Evolutionary conservation across 2,888 invertebrate species (phyloP), one percentile per base, ranked within the genome.

Genomic region (Emmelina monodactyla): DNA sequence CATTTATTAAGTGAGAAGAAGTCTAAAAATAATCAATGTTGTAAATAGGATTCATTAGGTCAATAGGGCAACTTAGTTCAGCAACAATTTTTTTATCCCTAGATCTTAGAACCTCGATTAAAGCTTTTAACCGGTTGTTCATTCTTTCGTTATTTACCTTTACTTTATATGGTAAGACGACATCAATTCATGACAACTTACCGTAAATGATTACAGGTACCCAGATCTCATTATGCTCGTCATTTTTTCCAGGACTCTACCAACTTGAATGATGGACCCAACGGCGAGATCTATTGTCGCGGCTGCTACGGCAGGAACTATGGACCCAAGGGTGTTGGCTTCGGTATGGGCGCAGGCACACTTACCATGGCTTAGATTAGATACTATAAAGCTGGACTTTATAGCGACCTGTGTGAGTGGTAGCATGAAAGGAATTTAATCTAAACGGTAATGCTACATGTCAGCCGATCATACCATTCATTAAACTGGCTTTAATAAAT

Each of bases 251-350:
- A 85, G 73, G 94, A 94, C 76, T 94, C 94, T 50, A 93, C 93
- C 58, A 93, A 91, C 62, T 82, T 92, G 52, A 92, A 92, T 62
- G 95, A 94, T 58, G 95, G 90, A 47, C 95, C 96, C 41, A 91
- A 95, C 65, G 91, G 91, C 36, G 93, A 96, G 63, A 92, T 97
- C 62, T 97, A 94, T 82, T 97, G 95, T 82, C 86, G 91, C 64
- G 86, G 91, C 48, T 94, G 94, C 75, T 94, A 94, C 70, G 90
- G 89, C 50, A 86, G 90, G 58, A 89, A 90, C 71, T 94, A 84
- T 62, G 94, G 94, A 36, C 92, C 93, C 25, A 91, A 89, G 64
- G 94, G 94, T 49, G 91, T 92, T 55, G 94, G 94, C 46, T 94
- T 88, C 62, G 94, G 94, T 49, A 83, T 94, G 82, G 94, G 94